Conservation (phyloP, 2,888 invertebrate genomes). For the Thumatha senex region DNA sequence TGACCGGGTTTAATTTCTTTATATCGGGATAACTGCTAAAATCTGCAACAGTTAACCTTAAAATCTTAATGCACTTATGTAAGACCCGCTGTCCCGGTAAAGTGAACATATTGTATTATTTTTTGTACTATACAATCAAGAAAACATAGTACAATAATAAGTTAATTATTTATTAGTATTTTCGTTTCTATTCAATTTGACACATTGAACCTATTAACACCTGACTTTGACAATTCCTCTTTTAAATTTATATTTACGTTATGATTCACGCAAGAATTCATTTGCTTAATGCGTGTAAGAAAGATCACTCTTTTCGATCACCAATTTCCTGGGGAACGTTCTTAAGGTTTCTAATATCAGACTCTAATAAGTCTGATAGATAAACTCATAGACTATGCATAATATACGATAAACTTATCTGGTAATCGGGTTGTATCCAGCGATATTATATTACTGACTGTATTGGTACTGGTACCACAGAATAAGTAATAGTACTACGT, state of each 20-base stretch:
- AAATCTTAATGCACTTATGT: slow-evolving; percentile 76
- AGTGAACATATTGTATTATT: slow-evolving; percentile 61
- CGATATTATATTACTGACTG: no score
- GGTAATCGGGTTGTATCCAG: no score
- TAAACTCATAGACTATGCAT: no score
- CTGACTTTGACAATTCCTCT: slow-evolving; percentile 61
- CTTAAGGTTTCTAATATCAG: no score
- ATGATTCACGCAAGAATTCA: neutral
- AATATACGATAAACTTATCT: no score
- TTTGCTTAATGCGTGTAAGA: no score
- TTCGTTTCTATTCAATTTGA: slow-evolving; percentile 42
- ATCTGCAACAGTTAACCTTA: slow-evolving; percentile 77
- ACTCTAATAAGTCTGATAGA: no score
- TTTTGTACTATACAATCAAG: slow-evolving; percentile 30
- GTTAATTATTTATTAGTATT: slow-evolving; percentile 45
- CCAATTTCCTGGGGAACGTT: no score
- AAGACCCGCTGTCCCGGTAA: slow-evolving; percentile 63
- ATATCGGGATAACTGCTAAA: slow-evolving; percentile 72
- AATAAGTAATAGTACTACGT: no score
- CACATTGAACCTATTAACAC: slow-evolving; percentile 43
- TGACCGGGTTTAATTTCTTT: slow-evolving; percentile 70
- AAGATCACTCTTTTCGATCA: no score
- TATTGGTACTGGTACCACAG: no score
- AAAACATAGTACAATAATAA: slow-evolving; percentile 44
- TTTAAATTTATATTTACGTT: slow-evolving; percentile 34